phyloP scores from a whole-genome alignment of 2,888 invertebrate genomes.

The Lepidonotus clava region DNA sequence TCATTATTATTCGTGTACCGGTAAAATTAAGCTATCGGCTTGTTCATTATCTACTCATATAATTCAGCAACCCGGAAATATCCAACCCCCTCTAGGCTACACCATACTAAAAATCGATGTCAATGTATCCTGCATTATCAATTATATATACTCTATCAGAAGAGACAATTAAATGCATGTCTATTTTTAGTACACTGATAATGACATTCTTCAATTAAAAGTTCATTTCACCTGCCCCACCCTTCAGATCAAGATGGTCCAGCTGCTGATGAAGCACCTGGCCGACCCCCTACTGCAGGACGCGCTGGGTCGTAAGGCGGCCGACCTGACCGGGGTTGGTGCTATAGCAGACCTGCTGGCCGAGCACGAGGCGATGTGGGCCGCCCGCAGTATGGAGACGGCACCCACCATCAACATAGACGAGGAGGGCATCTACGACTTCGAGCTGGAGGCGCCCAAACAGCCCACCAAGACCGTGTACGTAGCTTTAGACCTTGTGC shows the following conservation, averaged over 20 bases:
- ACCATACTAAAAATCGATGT: no score
- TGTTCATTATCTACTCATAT: no score
- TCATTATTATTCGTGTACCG: no score
- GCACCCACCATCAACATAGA: neutral
- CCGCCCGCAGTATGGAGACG: constrained; percentile 62
- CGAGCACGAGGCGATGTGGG: neutral
- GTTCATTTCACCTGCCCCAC: neutral
- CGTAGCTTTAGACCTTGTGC: no score
- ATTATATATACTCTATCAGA: no score
- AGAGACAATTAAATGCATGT: no score
- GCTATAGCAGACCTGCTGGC: neutral
- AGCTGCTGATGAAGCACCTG: constrained; percentile 67
- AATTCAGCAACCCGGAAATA: no score
- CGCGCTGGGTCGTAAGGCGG: constrained; percentile 1
- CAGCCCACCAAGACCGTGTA: constrained; percentile 71
- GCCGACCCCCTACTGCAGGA: constrained; percentile 66
- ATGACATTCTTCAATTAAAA: neutral
- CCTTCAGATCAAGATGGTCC: constrained; percentile 57
- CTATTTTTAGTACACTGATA: no score
- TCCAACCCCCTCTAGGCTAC: no score
- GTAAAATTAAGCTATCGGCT: no score
- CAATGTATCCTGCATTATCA: no score
- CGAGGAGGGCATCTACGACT: constrained; percentile 62
- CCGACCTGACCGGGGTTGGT: neutral
- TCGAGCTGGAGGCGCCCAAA: constrained; percentile 56